A percentile compares a stretch with the other conserved stretches of the same genome.
These are phyloP conservation scores for Eudorcas thomsonii DNA, from an alignment of 2,113 vertebrate genomes.

Conservation along the genomic window DNA sequence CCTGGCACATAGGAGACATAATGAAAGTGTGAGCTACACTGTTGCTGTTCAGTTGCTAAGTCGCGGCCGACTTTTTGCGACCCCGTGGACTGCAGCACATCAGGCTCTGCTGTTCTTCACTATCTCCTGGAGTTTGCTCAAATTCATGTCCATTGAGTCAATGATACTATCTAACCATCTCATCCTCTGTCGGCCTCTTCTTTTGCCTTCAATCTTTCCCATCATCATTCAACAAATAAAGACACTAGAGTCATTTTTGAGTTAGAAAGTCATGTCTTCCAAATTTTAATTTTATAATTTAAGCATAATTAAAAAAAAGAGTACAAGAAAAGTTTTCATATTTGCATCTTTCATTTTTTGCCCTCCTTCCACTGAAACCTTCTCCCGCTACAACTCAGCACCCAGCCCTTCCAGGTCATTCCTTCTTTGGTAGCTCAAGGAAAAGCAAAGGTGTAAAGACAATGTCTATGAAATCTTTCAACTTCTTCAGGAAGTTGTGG, in stretches of 20 bases:
- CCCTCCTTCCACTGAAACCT: background rate
- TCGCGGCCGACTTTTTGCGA: accelerated
- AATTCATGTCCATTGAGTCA: background rate
- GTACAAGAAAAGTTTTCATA: background rate
- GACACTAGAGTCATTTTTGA: background rate
- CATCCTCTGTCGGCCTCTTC: background rate
- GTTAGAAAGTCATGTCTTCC: background rate
- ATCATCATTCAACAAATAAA: background rate
- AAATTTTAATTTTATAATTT: background rate
- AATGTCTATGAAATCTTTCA: background rate
- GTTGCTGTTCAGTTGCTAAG: background rate
- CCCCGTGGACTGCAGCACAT: background rate
- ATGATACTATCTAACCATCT: background rate
- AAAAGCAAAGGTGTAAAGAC: background rate
- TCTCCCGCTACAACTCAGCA: background rate
- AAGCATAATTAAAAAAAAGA: background rate
- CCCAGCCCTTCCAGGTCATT: background rate
- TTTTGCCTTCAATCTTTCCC: background rate
- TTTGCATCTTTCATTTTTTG: background rate
- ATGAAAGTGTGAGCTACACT: background rate
- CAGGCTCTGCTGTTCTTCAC: background rate
- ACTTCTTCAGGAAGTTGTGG: background rate
- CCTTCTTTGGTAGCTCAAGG: background rate
- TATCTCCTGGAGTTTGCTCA: background rate
- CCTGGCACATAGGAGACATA: background rate